Evolutionary conservation across 2,888 invertebrate genomes (phyloP).

Genomic region (Acleris literana): DNA sequence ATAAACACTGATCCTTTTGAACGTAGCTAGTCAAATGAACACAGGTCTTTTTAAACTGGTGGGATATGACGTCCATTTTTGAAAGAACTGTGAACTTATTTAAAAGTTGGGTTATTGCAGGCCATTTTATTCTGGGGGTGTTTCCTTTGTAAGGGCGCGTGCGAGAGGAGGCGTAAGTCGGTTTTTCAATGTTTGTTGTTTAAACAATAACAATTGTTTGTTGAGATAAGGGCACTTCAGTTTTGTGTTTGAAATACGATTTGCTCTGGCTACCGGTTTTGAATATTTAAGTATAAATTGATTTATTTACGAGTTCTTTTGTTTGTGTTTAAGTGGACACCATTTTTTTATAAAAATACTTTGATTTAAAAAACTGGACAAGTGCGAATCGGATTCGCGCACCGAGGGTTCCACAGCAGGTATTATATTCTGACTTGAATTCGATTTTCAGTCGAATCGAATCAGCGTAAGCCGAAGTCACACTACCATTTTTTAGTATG

Average conservation of each 20-base stretch:
- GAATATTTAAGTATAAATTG: slow-evolving; percentile 36
- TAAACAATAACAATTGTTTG: slow-evolving; percentile 34
- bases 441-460: too few relatives aligned
- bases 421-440: too few relatives aligned
- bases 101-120: background rate
- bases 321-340: background rate
- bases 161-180: slow-evolving; percentile 37
- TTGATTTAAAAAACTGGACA: background rate
- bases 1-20: background rate
- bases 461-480: too few relatives aligned
- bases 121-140: background rate
- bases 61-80: background rate
- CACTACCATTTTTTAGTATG: too few relatives aligned
- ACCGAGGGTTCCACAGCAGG: too few relatives aligned
- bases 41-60: slow-evolving; percentile 8
- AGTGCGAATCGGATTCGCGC: too few relatives aligned
- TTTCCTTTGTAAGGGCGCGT: slow-evolving; percentile 42
- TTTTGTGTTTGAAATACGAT: slow-evolving; percentile 53
- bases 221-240: slow-evolving; percentile 42
- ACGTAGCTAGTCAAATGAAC: background rate
- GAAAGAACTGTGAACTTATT: slow-evolving; percentile 14
- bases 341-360: background rate
- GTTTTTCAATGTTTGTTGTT: slow-evolving; percentile 29
- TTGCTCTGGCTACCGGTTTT: slow-evolving; percentile 53
- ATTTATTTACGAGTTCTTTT: slow-evolving; percentile 15